Base-by-base conservation (phyloP, 2,888 invertebrate genomes). In the Pseudococcus viburni region DNA sequence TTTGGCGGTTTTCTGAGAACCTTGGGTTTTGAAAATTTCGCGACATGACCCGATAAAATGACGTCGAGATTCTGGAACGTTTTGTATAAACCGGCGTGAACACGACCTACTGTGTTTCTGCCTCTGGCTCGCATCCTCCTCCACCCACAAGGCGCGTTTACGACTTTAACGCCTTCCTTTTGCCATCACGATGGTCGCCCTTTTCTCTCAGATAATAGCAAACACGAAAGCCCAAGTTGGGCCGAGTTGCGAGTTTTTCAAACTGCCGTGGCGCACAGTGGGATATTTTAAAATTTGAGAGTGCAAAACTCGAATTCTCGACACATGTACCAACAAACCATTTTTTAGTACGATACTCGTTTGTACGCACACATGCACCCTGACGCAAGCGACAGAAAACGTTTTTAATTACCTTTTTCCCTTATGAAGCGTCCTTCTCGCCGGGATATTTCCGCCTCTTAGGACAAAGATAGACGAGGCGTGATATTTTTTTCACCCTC, bases 401-500 rank as follows among this genome's bases (percentile, higher is more conserved):
- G 64, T 64, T 64, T 64, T 64, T 64, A 64, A 64, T 64, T 64
- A 64, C 64, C 64, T 64, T 15, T 22, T 22, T 15, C 22, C 64
- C 22, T 64, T 22, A 64, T 64, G 64, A 64, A 64, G 64, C 64
- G 64, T 64, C 64, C 64, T 64, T 64, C 64, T 64, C 64, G 64
- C 9, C 12, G 64, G 22, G 19, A 22, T 22, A 64, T 64, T 64
- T 64, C 64, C 64, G 64, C 22, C 64, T 64, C 22, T 64, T 64
- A 64, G 22, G 64, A 64, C 64, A 22, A 9, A 22, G 19, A 64
- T 64, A 64, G 19, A 7, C 22, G 64, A 64, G 64, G 8, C 8
- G 64, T 22, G 19, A 22, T 22, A 22, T 64, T 22, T 64, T 59
- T 64, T 64, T 64, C 64, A 64, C 64, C 64, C 64, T 64, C 8